phyloP scores from a whole-genome alignment of 1,140 invertebrate species.

The Vanessa atalanta region DNA sequence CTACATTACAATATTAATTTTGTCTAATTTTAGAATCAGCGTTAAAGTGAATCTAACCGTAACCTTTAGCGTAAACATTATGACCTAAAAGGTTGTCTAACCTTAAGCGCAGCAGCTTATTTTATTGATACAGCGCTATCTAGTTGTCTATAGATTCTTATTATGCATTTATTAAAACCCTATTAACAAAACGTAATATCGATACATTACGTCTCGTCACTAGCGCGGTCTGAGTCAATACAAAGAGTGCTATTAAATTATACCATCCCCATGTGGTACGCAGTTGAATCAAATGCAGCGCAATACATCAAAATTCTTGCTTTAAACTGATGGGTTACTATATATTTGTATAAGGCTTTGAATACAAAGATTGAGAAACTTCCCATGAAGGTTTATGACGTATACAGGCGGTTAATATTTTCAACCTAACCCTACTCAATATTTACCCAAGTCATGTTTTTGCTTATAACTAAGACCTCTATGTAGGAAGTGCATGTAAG shows the following conservation, averaged over 20 bases:
- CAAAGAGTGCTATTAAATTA: slow-evolving; percentile 42
- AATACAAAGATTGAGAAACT: slow-evolving; percentile 2
- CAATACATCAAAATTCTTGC: slow-evolving; percentile 33
- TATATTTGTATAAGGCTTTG: slow-evolving; percentile 21
- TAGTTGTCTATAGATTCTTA: too few relatives aligned
- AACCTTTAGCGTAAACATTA: too few relatives aligned
- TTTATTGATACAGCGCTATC: too few relatives aligned
- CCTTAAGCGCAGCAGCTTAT: too few relatives aligned
- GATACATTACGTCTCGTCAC: neutral
- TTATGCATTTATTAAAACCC: too few relatives aligned
- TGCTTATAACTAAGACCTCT: neutral
- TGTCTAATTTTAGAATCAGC: too few relatives aligned
- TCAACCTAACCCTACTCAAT: neutral
- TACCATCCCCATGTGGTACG: slow-evolving; percentile 39
- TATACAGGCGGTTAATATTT: neutral
- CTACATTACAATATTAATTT: too few relatives aligned
- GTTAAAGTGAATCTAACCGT: too few relatives aligned
- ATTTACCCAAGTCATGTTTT: neutral
- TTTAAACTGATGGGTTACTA: slow-evolving; percentile 7
- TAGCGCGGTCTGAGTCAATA: slow-evolving; percentile 24
- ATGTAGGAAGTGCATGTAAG: too few relatives aligned
- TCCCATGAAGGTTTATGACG: neutral
- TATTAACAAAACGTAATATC: neutral
- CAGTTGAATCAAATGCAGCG: slow-evolving; percentile 32
- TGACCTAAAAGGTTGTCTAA: too few relatives aligned